These are phyloP conservation scores for human (Homo sapiens) DNA, from an alignment of 2,113 vertebrate genomes.

Conservation along the genomic window DNA sequence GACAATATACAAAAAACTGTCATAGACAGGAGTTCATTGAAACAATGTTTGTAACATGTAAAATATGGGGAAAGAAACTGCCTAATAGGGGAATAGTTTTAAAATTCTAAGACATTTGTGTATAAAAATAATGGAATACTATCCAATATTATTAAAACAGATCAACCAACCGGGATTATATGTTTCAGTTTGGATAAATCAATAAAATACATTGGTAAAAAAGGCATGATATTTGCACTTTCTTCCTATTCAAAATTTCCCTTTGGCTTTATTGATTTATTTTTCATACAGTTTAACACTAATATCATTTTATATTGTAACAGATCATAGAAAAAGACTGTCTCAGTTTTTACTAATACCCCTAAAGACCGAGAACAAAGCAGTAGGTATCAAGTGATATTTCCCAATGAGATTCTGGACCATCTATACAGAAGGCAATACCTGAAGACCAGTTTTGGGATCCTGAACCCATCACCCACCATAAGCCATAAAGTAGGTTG, in stretches of 20 bases:
- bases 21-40: not conserved
- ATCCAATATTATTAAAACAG: not conserved
- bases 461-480: not conserved
- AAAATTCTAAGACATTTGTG: conserved; percentile 5
- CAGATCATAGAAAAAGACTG: not conserved
- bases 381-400: not conserved
- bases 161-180: not conserved
- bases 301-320: not conserved
- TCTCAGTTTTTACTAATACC: not conserved
- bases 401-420: not conserved
- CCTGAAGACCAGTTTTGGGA: not conserved
- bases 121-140: conserved; percentile 4
- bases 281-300: not conserved
- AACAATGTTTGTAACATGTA: not conserved
- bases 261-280: conserved; percentile 15
- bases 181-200: not conserved
- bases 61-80: not conserved
- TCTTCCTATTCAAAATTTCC: conserved; percentile 11
- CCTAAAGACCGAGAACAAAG: not conserved
- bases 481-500: not conserved
- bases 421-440: not conserved
- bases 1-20: not conserved
- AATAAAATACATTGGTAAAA: conserved; percentile 2
- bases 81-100: not conserved
- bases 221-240: conserved; percentile 11